Conservation (phyloP, 2,113 vertebrate species). For the Zapus hudsonius region DNA sequence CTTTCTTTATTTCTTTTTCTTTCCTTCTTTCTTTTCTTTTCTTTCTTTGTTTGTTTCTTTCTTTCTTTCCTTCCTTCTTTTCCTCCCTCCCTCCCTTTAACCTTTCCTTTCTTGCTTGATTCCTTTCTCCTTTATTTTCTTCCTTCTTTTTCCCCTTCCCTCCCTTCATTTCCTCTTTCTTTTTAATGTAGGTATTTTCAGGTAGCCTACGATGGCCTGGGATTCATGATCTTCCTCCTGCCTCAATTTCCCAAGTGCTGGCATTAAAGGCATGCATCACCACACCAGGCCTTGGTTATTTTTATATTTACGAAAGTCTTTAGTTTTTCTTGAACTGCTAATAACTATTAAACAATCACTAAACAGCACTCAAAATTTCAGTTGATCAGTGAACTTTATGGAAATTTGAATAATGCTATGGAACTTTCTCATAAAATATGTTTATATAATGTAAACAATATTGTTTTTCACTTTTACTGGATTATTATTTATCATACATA, state of each 20-base stretch:
- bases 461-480: background rate
- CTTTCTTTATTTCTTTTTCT: background rate
- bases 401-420: background rate
- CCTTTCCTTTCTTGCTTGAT: background rate
- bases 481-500: background rate
- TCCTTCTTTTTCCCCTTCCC: too few relatives aligned
- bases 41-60: background rate
- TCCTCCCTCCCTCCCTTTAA: background rate
- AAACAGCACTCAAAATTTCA: background rate
- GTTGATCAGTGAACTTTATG: background rate
- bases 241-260: too few relatives aligned
- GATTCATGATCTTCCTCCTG: too few relatives aligned
- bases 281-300: background rate
- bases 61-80: background rate
- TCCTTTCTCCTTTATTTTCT: too few relatives aligned
- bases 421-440: background rate
- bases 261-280: too few relatives aligned
- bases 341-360: background rate
- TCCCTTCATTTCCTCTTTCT: too few relatives aligned
- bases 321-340: background rate
- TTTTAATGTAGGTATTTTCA: too few relatives aligned
- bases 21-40: background rate
- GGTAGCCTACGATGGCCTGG: too few relatives aligned
- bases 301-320: background rate
- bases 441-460: background rate